A percentile compares a stretch with the other conserved stretches of the same genome.
These are phyloP conservation scores for Stegastes partitus DNA, from an alignment of 2,113 vertebrate species.

Conservation along the genomic window DNA sequence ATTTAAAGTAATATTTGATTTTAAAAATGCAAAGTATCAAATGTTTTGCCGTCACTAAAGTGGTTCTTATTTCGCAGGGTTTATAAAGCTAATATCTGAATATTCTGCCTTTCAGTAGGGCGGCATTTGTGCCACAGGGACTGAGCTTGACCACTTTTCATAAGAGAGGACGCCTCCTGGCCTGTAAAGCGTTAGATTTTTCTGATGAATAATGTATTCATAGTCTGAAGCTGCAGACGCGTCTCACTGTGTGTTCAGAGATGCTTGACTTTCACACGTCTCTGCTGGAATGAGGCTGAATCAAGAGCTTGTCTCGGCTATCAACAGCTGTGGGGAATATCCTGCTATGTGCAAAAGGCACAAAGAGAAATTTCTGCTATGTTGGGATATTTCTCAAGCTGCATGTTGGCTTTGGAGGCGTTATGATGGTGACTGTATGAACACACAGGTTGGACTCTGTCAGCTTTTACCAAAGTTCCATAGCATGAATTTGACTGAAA, in stretches of 20 bases:
- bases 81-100: slow-evolving; percentile 20
- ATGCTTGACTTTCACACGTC: slow-evolving; percentile 76
- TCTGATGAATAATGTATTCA: slow-evolving; percentile 80
- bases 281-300: slow-evolving; percentile 78
- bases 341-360: slow-evolving; percentile 23
- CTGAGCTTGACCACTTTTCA: slow-evolving; percentile 49
- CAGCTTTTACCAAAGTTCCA: neutral
- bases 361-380: slow-evolving; percentile 23
- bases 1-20: neutral
- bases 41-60: neutral
- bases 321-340: slow-evolving; percentile 60
- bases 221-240: slow-evolving; percentile 59
- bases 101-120: slow-evolving; percentile 34
- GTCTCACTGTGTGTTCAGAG: slow-evolving; percentile 74
- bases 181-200: slow-evolving; percentile 56
- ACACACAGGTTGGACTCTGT: slow-evolving; percentile 2
- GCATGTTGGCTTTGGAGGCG: slow-evolving; percentile 11
- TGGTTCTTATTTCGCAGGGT: too few species aligned
- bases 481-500: neutral
- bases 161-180: slow-evolving; percentile 42
- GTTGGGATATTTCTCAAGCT: slow-evolving; percentile 21
- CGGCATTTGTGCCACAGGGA: slow-evolving; percentile 39
- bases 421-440: neutral
- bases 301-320: slow-evolving; percentile 60
- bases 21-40: neutral